These are phyloP conservation scores for Indri indri DNA, from an alignment of 2,113 vertebrate species.

Conservation along the genomic window DNA sequence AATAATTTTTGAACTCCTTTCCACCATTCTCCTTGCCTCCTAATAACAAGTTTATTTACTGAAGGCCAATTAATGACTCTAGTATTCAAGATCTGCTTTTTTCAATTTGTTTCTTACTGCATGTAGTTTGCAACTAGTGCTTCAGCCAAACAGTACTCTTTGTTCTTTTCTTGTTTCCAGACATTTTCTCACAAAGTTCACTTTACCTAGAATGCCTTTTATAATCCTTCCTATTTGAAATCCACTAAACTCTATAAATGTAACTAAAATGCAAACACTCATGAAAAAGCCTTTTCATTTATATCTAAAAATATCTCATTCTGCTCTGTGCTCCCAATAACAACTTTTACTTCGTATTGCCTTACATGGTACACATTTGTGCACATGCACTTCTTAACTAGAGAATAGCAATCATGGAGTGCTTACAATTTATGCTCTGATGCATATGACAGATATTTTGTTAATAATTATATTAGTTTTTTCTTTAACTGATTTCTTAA, in stretches of 20 bases:
- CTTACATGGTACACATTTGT: neutral
- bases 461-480: neutral
- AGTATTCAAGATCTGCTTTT: neutral
- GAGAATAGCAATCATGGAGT: neutral
- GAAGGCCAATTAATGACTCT: neutral
- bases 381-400: neutral
- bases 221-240: neutral
- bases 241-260: neutral
- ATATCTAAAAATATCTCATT: neutral
- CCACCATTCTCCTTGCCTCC: neutral
- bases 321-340: neutral
- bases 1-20: neutral
- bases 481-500: neutral
- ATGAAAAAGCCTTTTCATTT: neutral
- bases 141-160: neutral
- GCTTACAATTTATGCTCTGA: neutral
- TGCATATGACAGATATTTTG: neutral
- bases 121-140: neutral
- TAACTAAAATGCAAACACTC: neutral
- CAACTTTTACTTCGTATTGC: neutral
- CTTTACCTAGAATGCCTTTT: fast-evolving
- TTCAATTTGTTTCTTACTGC: neutral
- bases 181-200: neutral
- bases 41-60: neutral
- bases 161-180: neutral